Conservation (phyloP, 2,797 vertebrate species). For the Todus mexicanus region DNA sequence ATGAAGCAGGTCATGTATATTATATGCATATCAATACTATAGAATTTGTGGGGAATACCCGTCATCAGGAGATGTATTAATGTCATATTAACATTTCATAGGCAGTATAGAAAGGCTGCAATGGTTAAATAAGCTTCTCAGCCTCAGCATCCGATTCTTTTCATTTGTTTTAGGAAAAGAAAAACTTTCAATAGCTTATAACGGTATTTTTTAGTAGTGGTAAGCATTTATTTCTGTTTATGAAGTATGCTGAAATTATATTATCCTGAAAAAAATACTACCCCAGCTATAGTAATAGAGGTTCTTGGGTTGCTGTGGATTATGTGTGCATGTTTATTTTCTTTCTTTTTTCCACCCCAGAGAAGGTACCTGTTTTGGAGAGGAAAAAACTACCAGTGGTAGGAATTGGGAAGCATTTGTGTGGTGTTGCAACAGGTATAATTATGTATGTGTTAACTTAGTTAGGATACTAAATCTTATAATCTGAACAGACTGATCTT, state of each 20-base stretch:
- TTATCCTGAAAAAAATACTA: background rate
- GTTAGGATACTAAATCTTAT: background rate
- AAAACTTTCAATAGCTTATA: background rate
- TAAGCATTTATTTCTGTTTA: background rate
- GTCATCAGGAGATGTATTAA: background rate
- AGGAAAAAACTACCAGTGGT: slow-evolving; percentile 82
- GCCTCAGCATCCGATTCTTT: background rate
- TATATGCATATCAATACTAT: fast-evolving
- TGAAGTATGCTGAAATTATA: background rate
- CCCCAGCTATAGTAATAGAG: background rate
- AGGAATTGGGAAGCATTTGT: slow-evolving; percentile 94
- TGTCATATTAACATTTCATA: background rate
- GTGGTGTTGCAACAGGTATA: slow-evolving; percentile 92
- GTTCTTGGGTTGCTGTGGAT: background rate
- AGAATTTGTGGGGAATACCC: background rate
- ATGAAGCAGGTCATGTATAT: background rate
- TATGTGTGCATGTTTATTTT: background rate
- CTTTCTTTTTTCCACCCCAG: slow-evolving; percentile 45
- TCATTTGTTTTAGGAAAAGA: background rate
- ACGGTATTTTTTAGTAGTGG: background rate
- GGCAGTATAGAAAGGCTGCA: background rate
- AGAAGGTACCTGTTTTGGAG: slow-evolving; percentile 81
- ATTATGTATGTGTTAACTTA: background rate
- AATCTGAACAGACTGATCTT: background rate
- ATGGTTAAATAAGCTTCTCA: background rate